These are phyloP conservation scores for Regulus satrapa DNA, from an alignment of 2,113 vertebrate species.

Conservation along the genomic window DNA sequence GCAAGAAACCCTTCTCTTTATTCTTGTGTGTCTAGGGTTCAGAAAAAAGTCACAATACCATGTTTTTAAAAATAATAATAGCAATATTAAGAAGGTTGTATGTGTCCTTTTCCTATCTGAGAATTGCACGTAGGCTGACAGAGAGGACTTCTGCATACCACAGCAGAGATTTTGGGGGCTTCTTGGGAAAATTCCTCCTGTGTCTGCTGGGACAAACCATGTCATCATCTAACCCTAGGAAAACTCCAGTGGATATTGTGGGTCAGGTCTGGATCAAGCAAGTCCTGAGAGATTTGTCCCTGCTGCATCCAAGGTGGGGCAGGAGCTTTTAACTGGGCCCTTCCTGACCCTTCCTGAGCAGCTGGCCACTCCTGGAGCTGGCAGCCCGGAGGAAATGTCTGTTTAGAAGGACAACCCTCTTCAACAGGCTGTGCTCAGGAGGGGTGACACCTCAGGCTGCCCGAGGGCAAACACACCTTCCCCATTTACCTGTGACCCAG, in stretches of 20 bases:
- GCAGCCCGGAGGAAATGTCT: neutral
- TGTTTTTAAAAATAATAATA: accelerated
- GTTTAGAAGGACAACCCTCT: neutral
- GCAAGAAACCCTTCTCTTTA: neutral
- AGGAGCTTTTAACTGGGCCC: neutral
- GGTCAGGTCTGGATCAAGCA: neutral
- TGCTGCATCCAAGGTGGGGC: neutral
- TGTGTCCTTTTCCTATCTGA: neutral
- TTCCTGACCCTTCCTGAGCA: neutral
- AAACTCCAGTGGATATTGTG: neutral
- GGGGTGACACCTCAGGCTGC: neutral
- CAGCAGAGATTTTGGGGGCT: neutral
- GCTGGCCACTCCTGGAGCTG: neutral
- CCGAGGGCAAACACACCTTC: neutral
- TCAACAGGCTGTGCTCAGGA: neutral
- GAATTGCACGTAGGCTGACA: neutral
- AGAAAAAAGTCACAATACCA: neutral
- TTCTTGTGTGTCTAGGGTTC: neutral
- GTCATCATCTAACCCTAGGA: neutral
- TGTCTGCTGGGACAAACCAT: neutral
- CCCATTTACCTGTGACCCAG: neutral
- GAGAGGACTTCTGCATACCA: neutral
- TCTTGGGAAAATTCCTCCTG: neutral
- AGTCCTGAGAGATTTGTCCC: neutral
- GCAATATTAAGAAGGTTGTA: neutral